These are phyloP conservation scores for Cryptops parisi DNA, from an alignment of 2,888 invertebrate genomes.

Conservation along the genomic window DNA sequence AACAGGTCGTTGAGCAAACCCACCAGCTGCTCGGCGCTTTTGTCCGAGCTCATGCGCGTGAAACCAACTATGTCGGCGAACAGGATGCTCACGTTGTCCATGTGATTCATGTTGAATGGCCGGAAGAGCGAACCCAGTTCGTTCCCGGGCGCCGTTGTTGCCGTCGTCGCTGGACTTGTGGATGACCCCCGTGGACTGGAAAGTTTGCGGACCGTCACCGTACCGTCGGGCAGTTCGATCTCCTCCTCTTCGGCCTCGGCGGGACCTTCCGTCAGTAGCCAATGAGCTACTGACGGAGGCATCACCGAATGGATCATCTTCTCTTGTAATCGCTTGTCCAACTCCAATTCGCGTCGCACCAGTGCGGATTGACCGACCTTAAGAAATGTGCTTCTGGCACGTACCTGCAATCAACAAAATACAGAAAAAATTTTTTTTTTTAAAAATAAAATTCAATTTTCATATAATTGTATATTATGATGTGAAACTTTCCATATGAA, in stretches of 20 bases:
- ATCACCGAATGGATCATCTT: constrained; percentile 96
- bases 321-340: constrained; percentile 87
- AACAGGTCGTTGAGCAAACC: constrained; percentile 91
- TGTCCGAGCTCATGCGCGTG: constrained; percentile 92
- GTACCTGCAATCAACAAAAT: too few species aligned
- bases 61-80: constrained; percentile 98
- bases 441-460: background rate
- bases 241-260: constrained; percentile 24
- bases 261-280: constrained; percentile 56
- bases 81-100: constrained; percentile 90
- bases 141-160: constrained; percentile 19
- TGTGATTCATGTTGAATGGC: constrained; percentile 92
- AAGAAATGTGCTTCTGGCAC: constrained; percentile 91
- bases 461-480: background rate
- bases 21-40: constrained; percentile 89
- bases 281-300: constrained; percentile 83
- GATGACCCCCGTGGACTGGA: constrained; percentile 17
- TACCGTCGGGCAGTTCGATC: constrained; percentile 5
- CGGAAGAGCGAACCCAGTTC: constrained; percentile 73
- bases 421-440: constrained; percentile 34
- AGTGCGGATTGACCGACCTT: constrained; percentile 84
- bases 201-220: constrained; percentile 10
- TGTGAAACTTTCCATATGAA: too few species aligned
- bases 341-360: constrained; percentile 73
- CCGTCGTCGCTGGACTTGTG: background rate